Evolutionary conservation across 2,888 invertebrate genomes (phyloP).

Genomic region (Pammene fasciana): DNA sequence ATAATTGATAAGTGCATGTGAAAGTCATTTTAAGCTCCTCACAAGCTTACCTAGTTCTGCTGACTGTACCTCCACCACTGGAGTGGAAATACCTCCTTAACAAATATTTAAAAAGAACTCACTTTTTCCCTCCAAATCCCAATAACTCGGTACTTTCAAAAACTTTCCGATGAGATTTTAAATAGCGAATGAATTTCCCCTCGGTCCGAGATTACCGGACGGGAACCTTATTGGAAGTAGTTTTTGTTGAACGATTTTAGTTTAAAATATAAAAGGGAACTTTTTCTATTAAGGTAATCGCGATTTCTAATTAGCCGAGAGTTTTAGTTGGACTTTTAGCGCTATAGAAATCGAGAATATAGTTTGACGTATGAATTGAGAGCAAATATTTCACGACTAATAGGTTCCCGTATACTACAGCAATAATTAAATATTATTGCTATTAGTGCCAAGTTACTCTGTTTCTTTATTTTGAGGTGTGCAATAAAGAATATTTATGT

Average conservation of each 20-base stretch:
- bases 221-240: conserved; percentile 26
- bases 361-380: too few relatives aligned
- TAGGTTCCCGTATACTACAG: too few relatives aligned
- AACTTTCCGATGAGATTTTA: conserved; percentile 25
- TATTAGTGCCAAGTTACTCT: too few relatives aligned
- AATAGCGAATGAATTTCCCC: conserved; percentile 15
- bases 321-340: neutral
- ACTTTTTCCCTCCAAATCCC: neutral
- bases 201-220: conserved; percentile 4
- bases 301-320: conserved; percentile 1
- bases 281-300: conserved; percentile 23
- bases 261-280: conserved; percentile 16
- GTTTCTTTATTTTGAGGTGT: too few relatives aligned
- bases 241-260: conserved; percentile 23
- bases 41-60: too few relatives aligned
- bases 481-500: too few relatives aligned
- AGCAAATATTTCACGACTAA: too few relatives aligned
- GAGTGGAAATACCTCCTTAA: neutral
- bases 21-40: too few relatives aligned
- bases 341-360: neutral
- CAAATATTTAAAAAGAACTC: conserved; percentile 3
- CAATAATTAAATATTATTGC: too few relatives aligned
- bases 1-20: too few relatives aligned
- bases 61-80: too few relatives aligned
- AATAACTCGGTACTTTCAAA: conserved; percentile 13